phyloP scores from a whole-genome alignment of 2,888 invertebrate genomes.

The Reticulitermes lucifugus region DNA sequence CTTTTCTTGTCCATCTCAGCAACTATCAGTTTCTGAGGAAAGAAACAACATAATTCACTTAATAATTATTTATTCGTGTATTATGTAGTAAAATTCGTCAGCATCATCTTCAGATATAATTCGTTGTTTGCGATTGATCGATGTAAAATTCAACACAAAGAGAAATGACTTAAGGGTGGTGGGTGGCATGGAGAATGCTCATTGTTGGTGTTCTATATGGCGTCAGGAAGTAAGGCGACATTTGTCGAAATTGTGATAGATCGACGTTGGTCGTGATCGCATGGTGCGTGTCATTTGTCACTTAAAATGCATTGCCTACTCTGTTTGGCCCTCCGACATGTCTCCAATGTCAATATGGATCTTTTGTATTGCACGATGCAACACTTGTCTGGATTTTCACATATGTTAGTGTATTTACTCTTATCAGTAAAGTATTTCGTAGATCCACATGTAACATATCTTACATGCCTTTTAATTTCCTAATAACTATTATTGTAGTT shows the following conservation, averaged over 20 bases:
- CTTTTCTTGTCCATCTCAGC: too few species aligned
- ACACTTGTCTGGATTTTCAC: neutral
- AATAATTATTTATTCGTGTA: too few species aligned
- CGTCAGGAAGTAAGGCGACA: conserved; percentile 23
- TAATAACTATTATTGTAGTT: too few species aligned
- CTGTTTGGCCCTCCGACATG: neutral
- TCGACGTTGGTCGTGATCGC: conserved; percentile 1
- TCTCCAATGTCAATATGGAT: conserved; percentile 6
- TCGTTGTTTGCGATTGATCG: neutral
- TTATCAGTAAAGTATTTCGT: too few species aligned
- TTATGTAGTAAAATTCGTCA: neutral
- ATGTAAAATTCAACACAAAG: neutral
- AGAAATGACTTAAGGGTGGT: neutral
- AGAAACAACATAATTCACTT: too few species aligned
- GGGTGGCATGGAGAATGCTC: neutral
- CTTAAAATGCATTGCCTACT: conserved; percentile 13
- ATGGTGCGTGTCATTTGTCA: conserved; percentile 7
- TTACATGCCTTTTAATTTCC: too few species aligned
- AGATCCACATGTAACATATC: too few species aligned
- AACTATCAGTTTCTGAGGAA: too few species aligned
- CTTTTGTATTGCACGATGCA: neutral
- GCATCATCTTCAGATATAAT: neutral
- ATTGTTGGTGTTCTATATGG: neutral
- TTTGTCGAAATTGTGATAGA: conserved; percentile 41
- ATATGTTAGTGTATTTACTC: neutral